Percentiles rank a stretch among this genome's conserved stretches.
phyloP scores from a whole-genome alignment of 2,797 vertebrate genomes.

The Poeciliopsis paucimaculata region DNA sequence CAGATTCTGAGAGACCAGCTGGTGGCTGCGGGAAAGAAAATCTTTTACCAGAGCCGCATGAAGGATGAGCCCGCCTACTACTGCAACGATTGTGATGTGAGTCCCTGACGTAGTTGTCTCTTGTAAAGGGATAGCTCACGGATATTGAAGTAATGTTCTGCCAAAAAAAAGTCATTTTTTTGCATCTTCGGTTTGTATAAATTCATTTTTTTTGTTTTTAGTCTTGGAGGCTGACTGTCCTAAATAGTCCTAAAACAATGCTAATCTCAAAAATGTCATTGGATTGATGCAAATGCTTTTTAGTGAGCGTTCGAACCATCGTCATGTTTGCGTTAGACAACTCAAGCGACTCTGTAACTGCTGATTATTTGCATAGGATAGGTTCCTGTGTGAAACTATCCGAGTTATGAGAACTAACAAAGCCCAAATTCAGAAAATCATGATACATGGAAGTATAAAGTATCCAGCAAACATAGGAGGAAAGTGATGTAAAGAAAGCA shows the following conservation, averaged over 20 bases:
- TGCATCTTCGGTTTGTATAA: background rate
- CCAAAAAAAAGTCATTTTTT: background rate
- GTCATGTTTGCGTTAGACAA: background rate
- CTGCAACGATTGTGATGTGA: conserved; percentile 98
- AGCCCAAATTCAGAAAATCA: background rate
- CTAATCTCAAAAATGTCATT: background rate
- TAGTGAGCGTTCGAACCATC: background rate
- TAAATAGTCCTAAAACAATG: background rate
- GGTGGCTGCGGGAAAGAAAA: conserved; percentile 90
- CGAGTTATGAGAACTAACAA: background rate
- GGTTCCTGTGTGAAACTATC: background rate
- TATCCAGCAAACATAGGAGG: background rate
- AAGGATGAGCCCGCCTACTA: conserved; percentile 98
- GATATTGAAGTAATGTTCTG: background rate
- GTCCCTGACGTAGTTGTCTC: conserved; percentile 18
- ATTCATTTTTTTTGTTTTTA: background rate
- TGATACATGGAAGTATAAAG: background rate
- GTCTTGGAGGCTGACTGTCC: background rate
- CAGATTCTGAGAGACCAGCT: conserved; percentile 95
- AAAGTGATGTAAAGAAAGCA: background rate
- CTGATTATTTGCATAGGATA: background rate
- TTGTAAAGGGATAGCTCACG: background rate
- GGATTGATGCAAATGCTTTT: background rate
- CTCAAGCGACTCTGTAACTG: background rate
- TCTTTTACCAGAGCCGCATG: conserved; percentile 88